These are phyloP conservation scores for Astropecten irregularis DNA, from an alignment of 53 echinoderm and acorn worm species.

Conservation along the genomic window DNA sequence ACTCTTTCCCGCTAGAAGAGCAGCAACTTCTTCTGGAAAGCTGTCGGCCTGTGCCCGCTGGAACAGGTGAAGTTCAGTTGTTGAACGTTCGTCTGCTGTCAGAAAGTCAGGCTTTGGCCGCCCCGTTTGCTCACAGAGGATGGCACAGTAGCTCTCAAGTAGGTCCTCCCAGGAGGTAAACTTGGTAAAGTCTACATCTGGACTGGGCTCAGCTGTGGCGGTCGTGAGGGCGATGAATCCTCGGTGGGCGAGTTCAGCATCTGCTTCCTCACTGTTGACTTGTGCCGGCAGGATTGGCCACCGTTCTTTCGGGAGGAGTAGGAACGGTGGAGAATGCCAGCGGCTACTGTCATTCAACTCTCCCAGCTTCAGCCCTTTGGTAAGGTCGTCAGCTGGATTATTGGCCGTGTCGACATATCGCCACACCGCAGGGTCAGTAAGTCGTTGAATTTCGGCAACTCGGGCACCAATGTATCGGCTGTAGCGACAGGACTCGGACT, in stretches of 20 bases:
- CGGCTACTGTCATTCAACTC: not conserved
- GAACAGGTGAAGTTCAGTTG: too few relatives aligned
- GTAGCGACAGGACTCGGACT: conserved; percentile 37
- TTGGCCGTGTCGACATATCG: conserved; percentile 10
- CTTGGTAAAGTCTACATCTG: not conserved
- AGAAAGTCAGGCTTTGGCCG: too few relatives aligned
- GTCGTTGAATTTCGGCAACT: conserved; percentile 18
- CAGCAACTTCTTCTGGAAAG: too few relatives aligned
- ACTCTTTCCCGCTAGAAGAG: not conserved
- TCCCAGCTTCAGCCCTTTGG: not conserved
- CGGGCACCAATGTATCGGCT: conserved; percentile 25
- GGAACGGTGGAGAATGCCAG: conserved; percentile 2
- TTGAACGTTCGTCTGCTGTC: too few relatives aligned
- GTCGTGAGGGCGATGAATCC: not conserved
- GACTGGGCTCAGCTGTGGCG: not conserved
- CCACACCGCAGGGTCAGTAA: conserved; percentile 20
- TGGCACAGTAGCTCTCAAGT: too few relatives aligned
- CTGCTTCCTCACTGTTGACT: not conserved
- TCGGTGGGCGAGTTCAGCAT: not conserved
- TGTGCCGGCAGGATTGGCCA: not conserved
- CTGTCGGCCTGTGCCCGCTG: too few relatives aligned
- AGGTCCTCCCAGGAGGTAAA: conserved; percentile 3
- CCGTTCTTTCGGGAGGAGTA: not conserved
- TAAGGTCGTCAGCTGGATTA: conserved; percentile 37
- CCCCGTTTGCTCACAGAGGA: too few relatives aligned